Base-by-base conservation (phyloP, 2,797 vertebrate species). In the Oreochromis mossambicus region DNA sequence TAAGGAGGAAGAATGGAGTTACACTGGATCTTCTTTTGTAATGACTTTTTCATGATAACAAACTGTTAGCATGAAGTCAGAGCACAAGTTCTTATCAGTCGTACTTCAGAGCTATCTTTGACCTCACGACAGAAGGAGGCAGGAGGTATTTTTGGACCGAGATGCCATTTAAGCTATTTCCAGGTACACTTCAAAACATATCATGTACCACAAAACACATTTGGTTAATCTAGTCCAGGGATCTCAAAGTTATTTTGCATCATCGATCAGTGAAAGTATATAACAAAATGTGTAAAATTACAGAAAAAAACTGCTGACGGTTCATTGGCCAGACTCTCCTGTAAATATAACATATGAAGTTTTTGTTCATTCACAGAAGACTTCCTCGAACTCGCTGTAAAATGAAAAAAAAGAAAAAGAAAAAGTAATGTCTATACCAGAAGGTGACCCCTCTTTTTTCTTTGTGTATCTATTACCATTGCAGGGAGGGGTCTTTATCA, bases 381-480 rank as follows among this genome's bases (percentile, higher is more conserved):
- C 17, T 34, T 61, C 17, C 29, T 7, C 34, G 56, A 34, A 58
- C 15, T 32, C 3, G 8, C 2, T 10, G 26, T 29, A 32, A 29
- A 54, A n/a, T n/a, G n/a, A 7, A 0, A 2, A 34, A 34, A 34
- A 34, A 1, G 0, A 0, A 2, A 48, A 48, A 6, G 19, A 50
- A 3, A 17, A 58, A 1, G 5, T 34, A 7, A 61, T 61, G 4
- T 11, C 3, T 61, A 61, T 61, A 61, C 29, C 56, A 34, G 6
- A 34, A 34, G 29, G 32, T n/a, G 6, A 61, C 8, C 8, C 32
- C 9, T 1, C n/a, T 61, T n/a, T 56, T 12, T 36, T 19, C 58
- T 63, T 63, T 63, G 17, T n/a, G 32, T 63, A 36, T 63, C 19
- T 63, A 63, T 36, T 36, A n/a, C n/a, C n/a, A n/a, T n/a, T n/a